A percentile compares a stretch with the other conserved stretches of the same genome.
Conservation (phyloP, 2,888 invertebrate genomes). For the Esperia sulphurella region DNA sequence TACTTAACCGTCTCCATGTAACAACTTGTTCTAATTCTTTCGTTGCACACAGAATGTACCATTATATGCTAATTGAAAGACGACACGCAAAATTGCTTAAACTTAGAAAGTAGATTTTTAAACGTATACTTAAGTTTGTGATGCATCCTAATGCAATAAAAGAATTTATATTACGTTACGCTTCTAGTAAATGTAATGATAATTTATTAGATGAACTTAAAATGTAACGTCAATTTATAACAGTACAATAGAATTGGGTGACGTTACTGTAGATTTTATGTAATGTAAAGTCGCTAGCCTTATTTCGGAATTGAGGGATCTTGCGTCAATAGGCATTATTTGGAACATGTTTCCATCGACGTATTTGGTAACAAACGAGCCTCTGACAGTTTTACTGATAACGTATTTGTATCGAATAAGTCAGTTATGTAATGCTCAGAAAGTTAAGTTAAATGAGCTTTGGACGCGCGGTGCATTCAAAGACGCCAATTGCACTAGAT, state of each 20-base stretch:
- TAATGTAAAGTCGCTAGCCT: slow-evolving; percentile 1
- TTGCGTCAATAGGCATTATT: slow-evolving; percentile 31
- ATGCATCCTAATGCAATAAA: slow-evolving; percentile 14
- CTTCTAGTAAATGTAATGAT: slow-evolving; percentile 9
- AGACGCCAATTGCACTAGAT: slow-evolving; percentile 15
- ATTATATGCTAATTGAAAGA: slow-evolving; percentile 63
- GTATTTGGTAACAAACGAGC: slow-evolving; percentile 25
- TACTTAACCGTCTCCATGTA: slow-evolving; percentile 45
- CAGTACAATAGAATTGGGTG: slow-evolving; percentile 17
- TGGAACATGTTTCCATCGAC: slow-evolving; percentile 24
- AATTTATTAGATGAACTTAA: background rate
- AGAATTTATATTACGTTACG: background rate
- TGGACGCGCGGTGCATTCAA: slow-evolving; percentile 37
- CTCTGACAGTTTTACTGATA: slow-evolving; percentile 23
- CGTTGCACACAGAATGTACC: slow-evolving; percentile 32
- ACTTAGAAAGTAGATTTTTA: slow-evolving; percentile 31
- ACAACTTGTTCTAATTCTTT: slow-evolving; percentile 53
- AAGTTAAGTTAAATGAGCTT: slow-evolving; percentile 32
- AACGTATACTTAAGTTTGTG: slow-evolving; percentile 11
- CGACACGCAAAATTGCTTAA: slow-evolving; percentile 53
- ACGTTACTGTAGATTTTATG: too few species aligned
- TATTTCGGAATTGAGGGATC: slow-evolving; percentile 14
- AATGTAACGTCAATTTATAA: slow-evolving; percentile 14
- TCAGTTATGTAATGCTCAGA: slow-evolving; percentile 31
- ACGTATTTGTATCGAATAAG: slow-evolving; percentile 15